Percentiles rank a stretch among this genome's conserved stretches.
Conservation (phyloP, 2,113 vertebrate species). For the Gymnorhina tibicen region DNA sequence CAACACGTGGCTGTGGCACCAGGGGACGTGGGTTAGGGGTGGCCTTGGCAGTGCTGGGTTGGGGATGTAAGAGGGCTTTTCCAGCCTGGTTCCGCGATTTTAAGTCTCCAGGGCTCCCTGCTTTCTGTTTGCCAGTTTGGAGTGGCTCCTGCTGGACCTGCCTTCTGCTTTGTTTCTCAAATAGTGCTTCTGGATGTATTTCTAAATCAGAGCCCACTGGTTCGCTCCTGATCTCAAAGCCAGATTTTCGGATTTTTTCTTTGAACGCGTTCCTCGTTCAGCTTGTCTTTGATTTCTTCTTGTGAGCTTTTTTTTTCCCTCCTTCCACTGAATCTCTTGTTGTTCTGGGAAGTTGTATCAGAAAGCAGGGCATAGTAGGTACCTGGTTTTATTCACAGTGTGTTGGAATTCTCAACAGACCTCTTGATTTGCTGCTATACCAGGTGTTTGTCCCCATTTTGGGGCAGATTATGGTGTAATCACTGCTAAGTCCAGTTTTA, state of each 20-base stretch:
- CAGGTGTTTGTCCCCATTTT: neutral
- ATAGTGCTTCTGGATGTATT: neutral
- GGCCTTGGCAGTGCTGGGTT: neutral
- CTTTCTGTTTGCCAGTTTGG: neutral
- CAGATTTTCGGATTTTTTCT: neutral
- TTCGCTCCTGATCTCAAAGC: neutral
- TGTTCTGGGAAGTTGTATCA: neutral
- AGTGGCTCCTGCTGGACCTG: neutral
- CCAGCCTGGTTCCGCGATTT: neutral
- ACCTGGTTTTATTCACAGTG: neutral
- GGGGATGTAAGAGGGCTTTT: neutral
- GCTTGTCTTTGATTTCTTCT: neutral
- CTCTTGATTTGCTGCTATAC: accelerated
- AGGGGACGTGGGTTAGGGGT: neutral
- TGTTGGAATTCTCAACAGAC: neutral
- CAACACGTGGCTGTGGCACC: accelerated
- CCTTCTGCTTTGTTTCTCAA: neutral
- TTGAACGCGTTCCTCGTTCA: neutral
- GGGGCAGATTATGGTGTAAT: neutral
- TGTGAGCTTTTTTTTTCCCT: neutral
- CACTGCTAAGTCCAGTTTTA: neutral
- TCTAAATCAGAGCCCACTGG: neutral
- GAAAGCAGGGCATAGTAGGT: neutral
- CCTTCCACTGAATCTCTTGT: neutral
- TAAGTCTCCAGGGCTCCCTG: neutral